Base-by-base conservation (phyloP, 2,888 invertebrate genomes). In the Orchestes rusci region DNA sequence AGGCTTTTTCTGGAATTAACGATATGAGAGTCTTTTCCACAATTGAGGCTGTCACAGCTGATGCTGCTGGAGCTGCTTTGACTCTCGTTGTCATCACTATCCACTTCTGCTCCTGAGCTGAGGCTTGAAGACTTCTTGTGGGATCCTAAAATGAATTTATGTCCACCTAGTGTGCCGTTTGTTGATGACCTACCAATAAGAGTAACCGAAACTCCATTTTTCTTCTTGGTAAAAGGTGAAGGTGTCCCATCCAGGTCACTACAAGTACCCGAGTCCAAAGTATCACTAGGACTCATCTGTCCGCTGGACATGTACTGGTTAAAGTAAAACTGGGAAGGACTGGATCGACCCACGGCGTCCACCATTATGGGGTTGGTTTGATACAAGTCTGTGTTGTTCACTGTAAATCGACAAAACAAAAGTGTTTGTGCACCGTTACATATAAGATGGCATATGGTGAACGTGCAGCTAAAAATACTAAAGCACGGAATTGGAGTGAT, bases 251-350 rank as follows among this genome's bases (percentile, higher is more conserved):
- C 87, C 57, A 87, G 72, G 67, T 88, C 88, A 64, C 86, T 87
- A 69, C 88, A 86, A 23, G 87, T 88, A 33, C 88, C 88, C 45
- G 87, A 88, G 68, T 88, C 88, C 51, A 87, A 65, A 1, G 86
- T 87, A 60, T 87, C 87, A 59, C 82, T 84, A 1, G 87, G 86
- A 19, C 87, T 87, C 59, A 84, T 84, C 61, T 88, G 87, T 1
- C 87, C 87, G 61, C 84, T 85, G 37, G 84, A 80, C 76, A 84
- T 82, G 55, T 74, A 79, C 4, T 77, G 71, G 53, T 73, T 76
- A 65, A 78, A 81, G 57, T 77, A 82, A 59, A 81, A 82, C 10
- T 49, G 45, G 55, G 61, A 58, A 41, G 56, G 52, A 54, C 55
- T 55, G 55, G 59, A 50, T 50, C 56, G 42, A 48, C 30, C 48